Evolutionary conservation across 2,113 vertebrate genomes (phyloP), one percentile per base, ranked within the genome.

Genomic region (Cercocebus atys): DNA sequence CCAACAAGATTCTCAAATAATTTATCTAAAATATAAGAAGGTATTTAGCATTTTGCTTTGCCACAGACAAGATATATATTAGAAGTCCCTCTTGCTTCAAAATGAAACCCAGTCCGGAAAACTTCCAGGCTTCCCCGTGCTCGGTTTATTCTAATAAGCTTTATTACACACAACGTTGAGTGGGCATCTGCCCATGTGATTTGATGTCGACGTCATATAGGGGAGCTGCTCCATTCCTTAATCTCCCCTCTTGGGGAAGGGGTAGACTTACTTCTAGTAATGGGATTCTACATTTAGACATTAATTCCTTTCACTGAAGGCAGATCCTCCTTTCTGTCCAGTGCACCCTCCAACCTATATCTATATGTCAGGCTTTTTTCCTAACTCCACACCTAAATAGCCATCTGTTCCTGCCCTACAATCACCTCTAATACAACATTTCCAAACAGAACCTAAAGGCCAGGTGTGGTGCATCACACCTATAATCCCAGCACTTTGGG

Each of bases 41-140:
- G 82, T 32, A 90, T 89, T 76, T 92, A 95, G 66, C 43, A 80
- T 94, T 96, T 79, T 90, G 88, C 83, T 86, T 93, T 82, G 14
- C 30, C 45, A 43, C 32, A 78, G 32, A 27, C 73, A 82, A 96
- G n/a, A 27, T 79, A 55, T 43, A 32, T 72, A 61, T 55, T 86
- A 81, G 59, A 72, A 94, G 50, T 92, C 78, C 35, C 52, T 95
- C 72, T 85, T 92, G 84, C 75, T 94, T 95, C 59, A 94, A 32
- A 94, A 94, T 90, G 32, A 95, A 90, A 90, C 50, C 57, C 35
- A 73, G 13, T 55, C 90, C 90, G 84, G 80, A 95, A 92, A 45
- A 20, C 10, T 59, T 59, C 91, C 52, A 90, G 75, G 43, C 79
- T 92, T 95, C 94, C 57, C 61, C n/a, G 52, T 82, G 89, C 73